phyloP scores from a whole-genome alignment of 2,797 vertebrate species.

The Anisognathus igniventris region DNA sequence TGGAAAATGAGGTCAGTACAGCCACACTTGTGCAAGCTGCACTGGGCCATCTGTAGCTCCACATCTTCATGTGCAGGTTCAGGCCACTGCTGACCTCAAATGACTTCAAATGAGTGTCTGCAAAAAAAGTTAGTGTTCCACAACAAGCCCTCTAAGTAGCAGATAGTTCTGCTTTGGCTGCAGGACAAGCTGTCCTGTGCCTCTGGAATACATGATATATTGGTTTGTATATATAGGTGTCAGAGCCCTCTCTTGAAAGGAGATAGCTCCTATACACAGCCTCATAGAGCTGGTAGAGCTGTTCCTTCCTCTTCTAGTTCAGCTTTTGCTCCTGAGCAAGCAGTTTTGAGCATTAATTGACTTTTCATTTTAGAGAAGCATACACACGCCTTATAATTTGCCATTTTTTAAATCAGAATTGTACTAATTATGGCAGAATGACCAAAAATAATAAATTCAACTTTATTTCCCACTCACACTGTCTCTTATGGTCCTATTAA shows the following conservation, averaged over 20 bases:
- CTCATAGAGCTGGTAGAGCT: neutral
- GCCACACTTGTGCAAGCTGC: neutral
- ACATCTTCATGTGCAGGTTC: neutral
- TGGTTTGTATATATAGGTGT: neutral
- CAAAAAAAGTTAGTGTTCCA: neutral
- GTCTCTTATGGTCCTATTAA: constrained; percentile 78
- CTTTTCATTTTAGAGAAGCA: neutral
- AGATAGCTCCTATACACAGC: neutral
- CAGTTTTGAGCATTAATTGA: neutral
- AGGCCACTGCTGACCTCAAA: neutral
- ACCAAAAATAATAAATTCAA: constrained; percentile 66
- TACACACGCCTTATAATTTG: neutral
- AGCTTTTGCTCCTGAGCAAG: neutral
- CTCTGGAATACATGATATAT: neutral
- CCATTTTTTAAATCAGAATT: constrained; percentile 71
- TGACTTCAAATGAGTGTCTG: neutral
- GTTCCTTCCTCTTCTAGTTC: neutral
- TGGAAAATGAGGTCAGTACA: neutral
- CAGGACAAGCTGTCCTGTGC: neutral
- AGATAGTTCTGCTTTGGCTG: neutral
- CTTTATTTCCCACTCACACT: constrained; percentile 61
- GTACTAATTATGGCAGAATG: constrained; percentile 62
- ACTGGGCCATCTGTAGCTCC: neutral
- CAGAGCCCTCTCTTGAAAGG: neutral
- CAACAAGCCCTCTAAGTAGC: neutral